These are phyloP conservation scores for Holothuria leucospilota DNA, from an alignment of 53 echinoderm and acorn worm species.

Conservation along the genomic window DNA sequence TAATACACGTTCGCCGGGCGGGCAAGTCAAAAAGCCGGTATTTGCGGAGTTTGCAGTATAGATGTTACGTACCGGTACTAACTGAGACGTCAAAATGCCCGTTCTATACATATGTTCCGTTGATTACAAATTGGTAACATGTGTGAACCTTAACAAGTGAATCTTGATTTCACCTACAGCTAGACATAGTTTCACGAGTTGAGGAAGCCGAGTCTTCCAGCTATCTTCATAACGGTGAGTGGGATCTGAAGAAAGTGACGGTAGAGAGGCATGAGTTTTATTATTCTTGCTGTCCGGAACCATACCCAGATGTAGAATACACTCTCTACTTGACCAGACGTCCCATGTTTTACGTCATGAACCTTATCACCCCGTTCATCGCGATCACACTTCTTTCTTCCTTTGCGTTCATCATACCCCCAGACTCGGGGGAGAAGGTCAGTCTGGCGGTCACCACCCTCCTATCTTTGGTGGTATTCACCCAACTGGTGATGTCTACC, in stretches of 20 bases:
- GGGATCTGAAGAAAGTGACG: slow-evolving; percentile 70
- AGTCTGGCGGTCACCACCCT: slow-evolving; percentile 86
- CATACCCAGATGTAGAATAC: slow-evolving; percentile 76
- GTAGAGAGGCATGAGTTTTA: slow-evolving; percentile 57
- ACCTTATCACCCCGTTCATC: slow-evolving; percentile 86
- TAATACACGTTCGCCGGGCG: too few relatives aligned
- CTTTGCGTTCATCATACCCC: slow-evolving; percentile 82
- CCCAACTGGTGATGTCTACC: slow-evolving; percentile 79
- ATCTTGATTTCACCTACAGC: neutral
- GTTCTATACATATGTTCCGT: too few relatives aligned
- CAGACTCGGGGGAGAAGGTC: slow-evolving; percentile 95
- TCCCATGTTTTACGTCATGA: slow-evolving; percentile 84
- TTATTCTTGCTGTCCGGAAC: slow-evolving; percentile 72
- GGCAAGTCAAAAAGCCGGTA: too few relatives aligned
- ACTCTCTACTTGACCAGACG: slow-evolving; percentile 73
- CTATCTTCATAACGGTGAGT: slow-evolving; percentile 79
- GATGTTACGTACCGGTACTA: too few relatives aligned
- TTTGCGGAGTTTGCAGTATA: too few relatives aligned
- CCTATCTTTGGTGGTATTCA: slow-evolving; percentile 91
- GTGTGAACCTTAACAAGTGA: too few relatives aligned
- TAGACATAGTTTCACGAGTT: slow-evolving; percentile 48
- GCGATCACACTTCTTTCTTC: slow-evolving; percentile 76
- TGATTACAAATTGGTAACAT: too few relatives aligned
- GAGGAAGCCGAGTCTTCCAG: slow-evolving; percentile 62
- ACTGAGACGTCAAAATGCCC: too few relatives aligned